Evolutionary conservation across 2,888 invertebrate genomes (phyloP).

Genomic region (Megaustenia siamemsis): DNA sequence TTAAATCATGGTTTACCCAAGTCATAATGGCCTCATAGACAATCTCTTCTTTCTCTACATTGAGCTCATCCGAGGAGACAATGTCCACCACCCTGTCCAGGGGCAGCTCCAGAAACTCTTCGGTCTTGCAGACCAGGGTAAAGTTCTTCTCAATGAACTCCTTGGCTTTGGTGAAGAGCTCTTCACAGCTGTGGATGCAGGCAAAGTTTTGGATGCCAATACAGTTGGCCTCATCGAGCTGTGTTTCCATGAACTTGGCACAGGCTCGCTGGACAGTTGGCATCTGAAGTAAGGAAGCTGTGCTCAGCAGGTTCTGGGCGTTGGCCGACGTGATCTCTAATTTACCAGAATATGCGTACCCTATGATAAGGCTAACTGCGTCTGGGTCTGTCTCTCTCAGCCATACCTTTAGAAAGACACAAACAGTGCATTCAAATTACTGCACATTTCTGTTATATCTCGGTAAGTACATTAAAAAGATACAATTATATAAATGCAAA

Average conservation of each 20-base stretch:
- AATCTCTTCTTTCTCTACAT: slow-evolving; percentile 77
- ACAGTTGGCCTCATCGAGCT: slow-evolving; percentile 76
- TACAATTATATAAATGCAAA: too few relatives aligned
- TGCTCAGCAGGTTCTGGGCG: slow-evolving; percentile 75
- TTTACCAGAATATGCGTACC: slow-evolving; percentile 77
- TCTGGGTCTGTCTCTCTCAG: slow-evolving; percentile 73
- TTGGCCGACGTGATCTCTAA: slow-evolving; percentile 72
- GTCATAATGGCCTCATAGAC: slow-evolving; percentile 73
- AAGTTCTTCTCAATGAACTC: slow-evolving; percentile 77
- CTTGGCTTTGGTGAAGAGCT: slow-evolving; percentile 70
- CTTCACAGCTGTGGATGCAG: slow-evolving; percentile 72
- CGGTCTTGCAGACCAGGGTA: slow-evolving; percentile 68
- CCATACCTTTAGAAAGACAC: slow-evolving; percentile 62
- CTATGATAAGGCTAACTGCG: slow-evolving; percentile 72
- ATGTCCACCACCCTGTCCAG: slow-evolving; percentile 70
- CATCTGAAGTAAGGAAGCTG: slow-evolving; percentile 77
- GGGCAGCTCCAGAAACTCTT: slow-evolving; percentile 73
- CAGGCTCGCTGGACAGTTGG: slow-evolving; percentile 74
- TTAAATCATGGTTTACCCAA: slow-evolving; percentile 71
- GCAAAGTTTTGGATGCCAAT: slow-evolving; percentile 77
- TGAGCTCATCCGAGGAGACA: slow-evolving; percentile 75
- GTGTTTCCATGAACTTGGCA: slow-evolving; percentile 77
- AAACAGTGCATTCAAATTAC: too few relatives aligned
- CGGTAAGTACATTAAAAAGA: too few relatives aligned
- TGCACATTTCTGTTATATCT: too few relatives aligned